These are phyloP conservation scores for Lithophane socia DNA, from an alignment of 2,888 invertebrate genomes.

Conservation along the genomic window DNA sequence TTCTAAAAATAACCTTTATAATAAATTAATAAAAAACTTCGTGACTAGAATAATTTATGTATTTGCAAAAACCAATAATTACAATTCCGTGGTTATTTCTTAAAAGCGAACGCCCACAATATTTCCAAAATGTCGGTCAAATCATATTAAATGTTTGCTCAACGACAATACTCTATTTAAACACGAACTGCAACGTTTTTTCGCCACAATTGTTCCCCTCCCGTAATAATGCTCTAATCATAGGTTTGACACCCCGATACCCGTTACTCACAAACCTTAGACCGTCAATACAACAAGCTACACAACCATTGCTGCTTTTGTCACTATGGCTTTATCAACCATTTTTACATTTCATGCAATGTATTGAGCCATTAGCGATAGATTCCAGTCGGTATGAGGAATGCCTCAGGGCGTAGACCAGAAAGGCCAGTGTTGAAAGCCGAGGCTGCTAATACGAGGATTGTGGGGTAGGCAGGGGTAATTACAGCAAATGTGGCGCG, in stretches of 20 bases:
- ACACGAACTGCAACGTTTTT: constrained; percentile 76
- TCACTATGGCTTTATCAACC: not conserved
- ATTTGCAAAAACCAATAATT: constrained; percentile 26
- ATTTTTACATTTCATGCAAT: constrained; percentile 61
- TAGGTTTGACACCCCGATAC: constrained; percentile 85
- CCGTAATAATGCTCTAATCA: constrained; percentile 86
- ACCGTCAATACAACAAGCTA: constrained; percentile 13
- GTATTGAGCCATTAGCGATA: constrained; percentile 53
- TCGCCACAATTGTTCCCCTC: constrained; percentile 83
- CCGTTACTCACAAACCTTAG: constrained; percentile 50
- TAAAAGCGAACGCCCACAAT: constrained; percentile 12
- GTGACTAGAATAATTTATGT: constrained; percentile 14
- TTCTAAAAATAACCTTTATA: not conserved
- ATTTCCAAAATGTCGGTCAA: constrained; percentile 41
- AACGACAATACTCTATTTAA: constrained; percentile 73
- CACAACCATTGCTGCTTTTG: constrained; percentile 68
- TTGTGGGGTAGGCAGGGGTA: constrained; percentile 83
- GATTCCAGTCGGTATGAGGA: constrained; percentile 32
- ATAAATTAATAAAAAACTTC: constrained; percentile 6
- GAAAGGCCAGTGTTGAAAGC: constrained; percentile 75
- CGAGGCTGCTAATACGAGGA: constrained; percentile 83
- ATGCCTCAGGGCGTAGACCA: constrained; percentile 69
- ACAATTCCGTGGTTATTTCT: constrained; percentile 15
- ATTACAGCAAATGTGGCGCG: constrained; percentile 87
- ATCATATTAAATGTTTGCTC: constrained; percentile 63